Conservation (phyloP, 2,888 invertebrate species). For the Perizoma affinitatum region DNA sequence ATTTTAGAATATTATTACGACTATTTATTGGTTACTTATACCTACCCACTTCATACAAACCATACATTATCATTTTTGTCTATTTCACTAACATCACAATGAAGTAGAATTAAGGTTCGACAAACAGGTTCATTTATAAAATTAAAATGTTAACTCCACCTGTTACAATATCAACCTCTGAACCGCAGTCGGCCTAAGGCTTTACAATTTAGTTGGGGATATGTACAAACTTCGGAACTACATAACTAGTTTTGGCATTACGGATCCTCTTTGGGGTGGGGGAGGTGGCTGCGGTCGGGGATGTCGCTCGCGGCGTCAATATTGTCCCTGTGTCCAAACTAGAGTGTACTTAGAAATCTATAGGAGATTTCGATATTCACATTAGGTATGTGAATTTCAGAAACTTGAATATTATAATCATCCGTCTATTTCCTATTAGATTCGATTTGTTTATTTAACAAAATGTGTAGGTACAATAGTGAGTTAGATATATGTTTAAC, state of each 20-base stretch:
- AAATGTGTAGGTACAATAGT: too few relatives aligned
- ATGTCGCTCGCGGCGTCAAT: constrained; percentile 62
- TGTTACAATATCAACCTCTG: constrained; percentile 15
- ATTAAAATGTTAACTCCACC: constrained; percentile 5
- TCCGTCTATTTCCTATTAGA: too few relatives aligned
- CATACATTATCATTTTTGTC: too few relatives aligned
- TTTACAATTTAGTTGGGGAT: constrained; percentile 38
- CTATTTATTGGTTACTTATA: too few relatives aligned
- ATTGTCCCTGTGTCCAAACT: constrained; percentile 56
- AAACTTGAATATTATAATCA: too few relatives aligned
- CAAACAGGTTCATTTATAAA: not conserved
- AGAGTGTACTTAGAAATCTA: constrained; percentile 23
- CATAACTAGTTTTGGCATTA: constrained; percentile 48
- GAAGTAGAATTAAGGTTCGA: not conserved
- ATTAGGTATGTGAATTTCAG: too few relatives aligned
- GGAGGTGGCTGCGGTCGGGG: constrained; percentile 34
- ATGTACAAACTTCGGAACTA: constrained; percentile 34
- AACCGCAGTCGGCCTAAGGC: constrained; percentile 33
- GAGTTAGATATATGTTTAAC: too few relatives aligned
- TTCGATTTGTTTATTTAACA: too few relatives aligned
- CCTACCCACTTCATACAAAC: too few relatives aligned
- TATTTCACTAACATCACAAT: too few relatives aligned
- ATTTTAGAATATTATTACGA: too few relatives aligned
- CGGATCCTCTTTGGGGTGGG: constrained; percentile 34
- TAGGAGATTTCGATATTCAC: constrained; percentile 8